Base-by-base conservation (phyloP, 2,113 vertebrate genomes). In the Scomber japonicus region DNA sequence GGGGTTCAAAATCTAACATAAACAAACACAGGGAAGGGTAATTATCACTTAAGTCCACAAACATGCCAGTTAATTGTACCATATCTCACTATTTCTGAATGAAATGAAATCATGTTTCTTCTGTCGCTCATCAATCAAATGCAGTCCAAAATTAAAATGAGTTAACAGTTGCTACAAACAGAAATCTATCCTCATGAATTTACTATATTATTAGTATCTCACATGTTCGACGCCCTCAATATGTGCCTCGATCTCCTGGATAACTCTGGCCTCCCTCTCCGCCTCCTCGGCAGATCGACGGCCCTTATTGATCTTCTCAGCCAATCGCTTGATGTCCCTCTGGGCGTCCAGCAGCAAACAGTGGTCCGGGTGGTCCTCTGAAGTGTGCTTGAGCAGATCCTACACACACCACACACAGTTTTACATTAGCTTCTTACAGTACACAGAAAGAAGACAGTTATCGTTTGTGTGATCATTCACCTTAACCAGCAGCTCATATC, bases 191-290 rank as follows among this genome's bases (percentile, higher is more conserved):
- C 35, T 40, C 35, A 40, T 40, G 9, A 40, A 8, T 40, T 40
- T 9, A 40, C 6, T 9, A 9, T 40, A 35, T 35, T 6, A 35
- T 56, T 31, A 57, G 40, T n/a, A 16, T 91, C 97, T 0, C 93
- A 99, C 97, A 0, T 99, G 97, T 91, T 99, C 97, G 85, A 99
- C 96, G 81, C 98, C 98, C 85, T 99, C 98, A 0, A 99, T 99
- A 92, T 99, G 98, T 1, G 97, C 96, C 91, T 99, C 98, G 0
- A 99, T 99, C 95, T 99, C 98, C 93, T 99, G 97, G 91, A 99
- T 97, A 10, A 99, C 96, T 0, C 98, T 94, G 2, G 97, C 95
- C 1, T 99, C 98, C 48, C 95, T 94, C 91, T 99, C 98, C 1
- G 96, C 97, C 89, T 99, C 98, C 90, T 99, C 98, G 0, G 98